Base-by-base conservation (phyloP, 2,113 vertebrate genomes). In the Hydropotes inermis region DNA sequence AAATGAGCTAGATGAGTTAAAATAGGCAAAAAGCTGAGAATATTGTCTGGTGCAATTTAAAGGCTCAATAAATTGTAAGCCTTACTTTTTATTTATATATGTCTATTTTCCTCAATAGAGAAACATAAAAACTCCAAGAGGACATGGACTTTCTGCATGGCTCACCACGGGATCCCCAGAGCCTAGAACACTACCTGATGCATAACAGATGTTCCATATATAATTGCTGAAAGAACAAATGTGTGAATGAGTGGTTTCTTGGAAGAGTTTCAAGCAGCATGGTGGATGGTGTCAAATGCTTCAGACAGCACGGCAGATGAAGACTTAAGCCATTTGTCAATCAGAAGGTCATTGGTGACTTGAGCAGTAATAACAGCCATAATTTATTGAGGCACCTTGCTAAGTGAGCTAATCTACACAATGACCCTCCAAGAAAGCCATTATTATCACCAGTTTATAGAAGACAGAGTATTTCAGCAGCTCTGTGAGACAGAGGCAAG, bases 321-420 rank as follows among this genome's bases (percentile, higher is more conserved):
- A 64, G 33, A 78, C 47, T 9, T 76, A 74, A 82, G 67, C 36
- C 85, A 82, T 79, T 83, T 94, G 93, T 97, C 96, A 95, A 64
- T 97, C 95, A 74, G 47, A 96, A 95, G 81, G 83, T 91, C 81
- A 36, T 17, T 70, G 82, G 64, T 79, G 85, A 97, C 78, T 93
- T 61, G 81, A 88, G 50, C 2, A 12, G 91, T 58, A 83, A 90
- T 94, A 95, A 95, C 64, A 96, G 83, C 93, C 36, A 1, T 93
- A 92, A 83, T 95, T 97, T 94, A 98, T 61, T 36, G 78, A 89
- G 82, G 57, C 60, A 84, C 67, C 93, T 97, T 94, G 82, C 87
- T 93, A 97, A 97, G 67, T 93, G 82, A 83, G 93, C 93, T 97
- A 88, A 93, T 97, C 94, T 97, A 85, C 17, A 97, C 86, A 89